A percentile compares a stretch with the other conserved stretches of the same genome.
phyloP scores from a whole-genome alignment of 2,113 vertebrate species.

The Silurus asotus region DNA sequence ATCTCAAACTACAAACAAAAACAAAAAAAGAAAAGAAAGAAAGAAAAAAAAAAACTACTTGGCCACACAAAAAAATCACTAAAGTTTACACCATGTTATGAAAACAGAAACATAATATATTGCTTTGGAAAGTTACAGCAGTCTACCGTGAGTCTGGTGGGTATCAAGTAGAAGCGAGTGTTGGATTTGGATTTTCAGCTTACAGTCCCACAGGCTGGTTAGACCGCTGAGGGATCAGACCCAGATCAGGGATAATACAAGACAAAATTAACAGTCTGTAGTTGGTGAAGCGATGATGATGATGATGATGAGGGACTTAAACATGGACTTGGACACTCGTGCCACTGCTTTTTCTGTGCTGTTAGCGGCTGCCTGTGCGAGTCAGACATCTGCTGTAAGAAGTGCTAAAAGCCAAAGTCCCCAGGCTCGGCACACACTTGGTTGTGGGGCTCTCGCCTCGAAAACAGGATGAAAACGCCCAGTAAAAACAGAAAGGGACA shows the following conservation, averaged over 20 bases:
- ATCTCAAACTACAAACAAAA: constrained; percentile 57
- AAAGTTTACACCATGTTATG: constrained; percentile 65
- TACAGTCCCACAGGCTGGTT: constrained; percentile 50
- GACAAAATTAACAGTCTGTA: constrained; percentile 72
- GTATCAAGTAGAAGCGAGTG: constrained; percentile 51
- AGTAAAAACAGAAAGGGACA: constrained; percentile 1
- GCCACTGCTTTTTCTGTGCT: neutral
- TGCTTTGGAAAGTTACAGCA: constrained; percentile 80
- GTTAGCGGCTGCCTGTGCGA: constrained; percentile 47
- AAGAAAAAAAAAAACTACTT: constrained; percentile 59
- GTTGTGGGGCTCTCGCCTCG: constrained; percentile 5
- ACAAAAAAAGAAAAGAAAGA: constrained; percentile 54
- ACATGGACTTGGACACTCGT: constrained; percentile 33
- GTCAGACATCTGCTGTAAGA: constrained; percentile 35
- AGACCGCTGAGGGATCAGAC: constrained; percentile 57
- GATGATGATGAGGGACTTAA: neutral
- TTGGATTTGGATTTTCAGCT: constrained; percentile 48
- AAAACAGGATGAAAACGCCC: neutral
- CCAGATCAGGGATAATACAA: constrained; percentile 52
- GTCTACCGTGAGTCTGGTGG: constrained; percentile 55
- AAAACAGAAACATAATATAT: constrained; percentile 73
- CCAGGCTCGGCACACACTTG: constrained; percentile 14
- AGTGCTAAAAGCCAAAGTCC: constrained; percentile 45
- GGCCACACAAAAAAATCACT: constrained; percentile 68
- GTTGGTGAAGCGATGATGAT: constrained; percentile 50